A percentile compares a stretch with the other conserved stretches of the same genome.
Conservation (phyloP, 2,113 vertebrate genomes). For the Rhinogobius similis region DNA sequence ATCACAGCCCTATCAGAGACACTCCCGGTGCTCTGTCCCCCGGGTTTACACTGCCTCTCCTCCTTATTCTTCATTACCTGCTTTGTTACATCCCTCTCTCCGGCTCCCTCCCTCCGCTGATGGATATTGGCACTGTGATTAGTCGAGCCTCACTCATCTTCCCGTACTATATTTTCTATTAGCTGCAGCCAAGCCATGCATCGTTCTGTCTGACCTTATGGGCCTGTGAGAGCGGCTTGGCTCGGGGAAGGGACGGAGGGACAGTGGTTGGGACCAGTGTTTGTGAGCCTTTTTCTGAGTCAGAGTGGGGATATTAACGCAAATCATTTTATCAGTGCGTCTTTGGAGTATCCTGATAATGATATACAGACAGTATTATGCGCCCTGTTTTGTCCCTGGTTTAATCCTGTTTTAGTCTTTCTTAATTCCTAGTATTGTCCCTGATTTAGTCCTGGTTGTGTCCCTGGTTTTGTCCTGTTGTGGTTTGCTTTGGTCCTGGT, state of each 20-base stretch:
- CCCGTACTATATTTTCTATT: conserved; percentile 69
- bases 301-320: too few relatives aligned
- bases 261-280: background rate
- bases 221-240: conserved; percentile 45
- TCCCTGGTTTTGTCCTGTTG: too few relatives aligned
- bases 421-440: too few relatives aligned
- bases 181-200: conserved; percentile 52
- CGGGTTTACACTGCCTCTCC: conserved; percentile 34
- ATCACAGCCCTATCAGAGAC: conserved; percentile 72
- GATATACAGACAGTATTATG: background rate
- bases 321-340: too few relatives aligned
- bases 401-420: too few relatives aligned
- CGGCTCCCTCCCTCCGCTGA: conserved; percentile 57
- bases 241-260: conserved; percentile 6
- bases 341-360: background rate
- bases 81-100: conserved; percentile 26
- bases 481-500: too few relatives aligned
- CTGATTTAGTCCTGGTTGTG: too few relatives aligned
- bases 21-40: conserved; percentile 46
- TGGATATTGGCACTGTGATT: conserved; percentile 73
- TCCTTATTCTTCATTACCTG: conserved; percentile 23
- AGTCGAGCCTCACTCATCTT: conserved; percentile 72
- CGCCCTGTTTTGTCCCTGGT: too few relatives aligned
- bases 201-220: conserved; percentile 34
- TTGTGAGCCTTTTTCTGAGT: too few relatives aligned